These are phyloP conservation scores for Aporophyla lueneburgensis DNA, from an alignment of 2,888 invertebrate species.

Conservation along the genomic window DNA sequence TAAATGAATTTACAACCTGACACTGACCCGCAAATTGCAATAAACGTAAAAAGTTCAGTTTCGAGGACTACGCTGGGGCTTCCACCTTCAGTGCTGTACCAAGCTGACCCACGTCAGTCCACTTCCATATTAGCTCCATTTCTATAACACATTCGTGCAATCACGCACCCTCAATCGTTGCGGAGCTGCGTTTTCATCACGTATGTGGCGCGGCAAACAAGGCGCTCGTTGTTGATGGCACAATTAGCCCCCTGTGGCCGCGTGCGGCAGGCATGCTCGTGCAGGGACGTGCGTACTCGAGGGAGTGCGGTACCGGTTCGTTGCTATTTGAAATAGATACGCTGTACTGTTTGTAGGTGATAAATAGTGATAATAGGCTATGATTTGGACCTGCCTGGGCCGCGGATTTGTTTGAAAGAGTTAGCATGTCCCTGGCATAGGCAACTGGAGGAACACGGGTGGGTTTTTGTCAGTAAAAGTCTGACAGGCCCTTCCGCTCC, in stretches of 20 bases:
- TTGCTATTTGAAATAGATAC: slow-evolving; percentile 61
- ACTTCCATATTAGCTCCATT: neutral
- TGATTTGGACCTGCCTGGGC: neutral
- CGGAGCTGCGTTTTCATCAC: slow-evolving; percentile 35
- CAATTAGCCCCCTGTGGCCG: slow-evolving; percentile 66
- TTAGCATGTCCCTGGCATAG: no score
- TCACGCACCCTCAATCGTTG: slow-evolving; percentile 16
- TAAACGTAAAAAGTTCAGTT: no score
- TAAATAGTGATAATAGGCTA: slow-evolving; percentile 7
- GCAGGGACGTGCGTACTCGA: slow-evolving; percentile 47
- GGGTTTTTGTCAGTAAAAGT: no score
- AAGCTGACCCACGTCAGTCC: neutral
- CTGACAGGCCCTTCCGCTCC: no score
- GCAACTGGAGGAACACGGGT: no score
- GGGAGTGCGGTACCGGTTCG: slow-evolving; percentile 61
- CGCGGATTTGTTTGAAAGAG: no score
- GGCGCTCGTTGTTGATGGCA: slow-evolving; percentile 40
- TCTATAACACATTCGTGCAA: slow-evolving; percentile 8
- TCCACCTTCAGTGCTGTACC: no score
- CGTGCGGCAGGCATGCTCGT: slow-evolving; percentile 38
- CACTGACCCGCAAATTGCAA: no score
- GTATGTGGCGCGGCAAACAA: slow-evolving; percentile 27
- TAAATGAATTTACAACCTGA: no score
- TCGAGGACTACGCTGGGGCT: no score
- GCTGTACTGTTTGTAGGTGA: slow-evolving; percentile 53